A percentile compares a stretch with the other conserved stretches of the same genome.
Conservation (phyloP, 2,888 invertebrate genomes). For the Asteroscopus sphinx region DNA sequence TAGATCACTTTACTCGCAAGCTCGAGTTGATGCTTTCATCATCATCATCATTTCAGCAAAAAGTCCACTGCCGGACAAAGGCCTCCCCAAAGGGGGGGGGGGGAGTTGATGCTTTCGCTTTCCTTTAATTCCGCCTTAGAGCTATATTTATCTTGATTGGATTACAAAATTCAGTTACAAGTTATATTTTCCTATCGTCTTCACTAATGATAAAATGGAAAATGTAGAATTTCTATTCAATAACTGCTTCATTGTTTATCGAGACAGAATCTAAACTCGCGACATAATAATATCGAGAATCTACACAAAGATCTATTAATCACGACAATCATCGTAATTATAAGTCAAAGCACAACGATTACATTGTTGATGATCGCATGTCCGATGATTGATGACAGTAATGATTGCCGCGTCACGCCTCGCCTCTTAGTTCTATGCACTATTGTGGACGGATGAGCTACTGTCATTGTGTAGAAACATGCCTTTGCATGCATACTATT, state of each 20-base stretch:
- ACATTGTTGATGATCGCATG: conserved; percentile 12
- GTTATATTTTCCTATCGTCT: too few relatives aligned
- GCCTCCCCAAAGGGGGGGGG: too few relatives aligned
- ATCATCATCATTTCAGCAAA: too few relatives aligned
- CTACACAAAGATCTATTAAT: background rate
- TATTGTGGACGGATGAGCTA: conserved; percentile 38
- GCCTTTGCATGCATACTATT: background rate
- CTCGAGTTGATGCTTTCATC: too few relatives aligned
- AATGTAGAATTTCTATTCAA: too few relatives aligned
- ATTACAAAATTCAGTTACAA: too few relatives aligned
- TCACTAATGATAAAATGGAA: background rate
- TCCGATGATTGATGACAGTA: conserved; percentile 15
- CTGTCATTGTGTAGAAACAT: conserved; percentile 9
- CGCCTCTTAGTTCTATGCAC: conserved; percentile 36
- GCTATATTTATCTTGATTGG: too few relatives aligned
- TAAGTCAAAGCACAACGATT: conserved; percentile 13
- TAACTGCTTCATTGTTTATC: background rate
- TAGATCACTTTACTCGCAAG: too few relatives aligned
- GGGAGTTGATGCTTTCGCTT: too few relatives aligned
- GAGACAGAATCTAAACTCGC: background rate
- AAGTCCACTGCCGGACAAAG: too few relatives aligned
- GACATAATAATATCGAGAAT: background rate
- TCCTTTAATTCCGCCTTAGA: too few relatives aligned
- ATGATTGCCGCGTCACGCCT: conserved; percentile 55
- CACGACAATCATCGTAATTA: background rate